Conservation (phyloP, 2,888 invertebrate species). For the Mesochorus sp. region DNA sequence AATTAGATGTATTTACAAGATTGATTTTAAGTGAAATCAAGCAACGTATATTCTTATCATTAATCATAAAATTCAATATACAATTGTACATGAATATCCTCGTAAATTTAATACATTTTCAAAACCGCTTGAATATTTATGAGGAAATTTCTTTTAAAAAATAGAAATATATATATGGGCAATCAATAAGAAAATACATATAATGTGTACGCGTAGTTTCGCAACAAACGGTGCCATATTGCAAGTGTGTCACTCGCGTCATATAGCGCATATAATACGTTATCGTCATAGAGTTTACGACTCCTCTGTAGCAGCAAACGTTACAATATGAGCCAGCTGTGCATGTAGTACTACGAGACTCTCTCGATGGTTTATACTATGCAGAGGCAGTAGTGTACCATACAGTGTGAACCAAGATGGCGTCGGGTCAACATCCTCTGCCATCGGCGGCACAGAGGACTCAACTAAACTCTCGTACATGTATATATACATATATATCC, state of each 20-base stretch:
- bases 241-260: constrained; percentile 53
- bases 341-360: constrained; percentile 76
- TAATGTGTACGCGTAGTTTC: not conserved
- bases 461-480: constrained; percentile 6
- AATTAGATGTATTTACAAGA: too few species aligned
- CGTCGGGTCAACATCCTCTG: constrained; percentile 82
- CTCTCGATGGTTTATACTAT: constrained; percentile 66
- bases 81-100: too few species aligned
- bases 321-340: constrained; percentile 67
- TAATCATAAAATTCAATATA: too few species aligned
- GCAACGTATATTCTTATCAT: too few species aligned
- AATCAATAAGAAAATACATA: not conserved
- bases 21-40: too few species aligned
- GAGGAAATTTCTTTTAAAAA: not conserved
- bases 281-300: constrained; percentile 38
- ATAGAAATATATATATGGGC: not conserved
- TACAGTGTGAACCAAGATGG: constrained; percentile 75
- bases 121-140: not conserved
- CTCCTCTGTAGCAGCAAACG: constrained; percentile 39
- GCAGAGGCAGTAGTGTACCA: constrained; percentile 51
- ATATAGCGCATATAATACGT: constrained; percentile 21
- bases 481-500: constrained; percentile 72
- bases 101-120: too few species aligned
- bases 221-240: constrained; percentile 12
- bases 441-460: constrained; percentile 63